Percentiles rank a stretch among this genome's conserved stretches.
Conservation (phyloP, 2,113 vertebrate species). For the Varanus komodoensis region DNA sequence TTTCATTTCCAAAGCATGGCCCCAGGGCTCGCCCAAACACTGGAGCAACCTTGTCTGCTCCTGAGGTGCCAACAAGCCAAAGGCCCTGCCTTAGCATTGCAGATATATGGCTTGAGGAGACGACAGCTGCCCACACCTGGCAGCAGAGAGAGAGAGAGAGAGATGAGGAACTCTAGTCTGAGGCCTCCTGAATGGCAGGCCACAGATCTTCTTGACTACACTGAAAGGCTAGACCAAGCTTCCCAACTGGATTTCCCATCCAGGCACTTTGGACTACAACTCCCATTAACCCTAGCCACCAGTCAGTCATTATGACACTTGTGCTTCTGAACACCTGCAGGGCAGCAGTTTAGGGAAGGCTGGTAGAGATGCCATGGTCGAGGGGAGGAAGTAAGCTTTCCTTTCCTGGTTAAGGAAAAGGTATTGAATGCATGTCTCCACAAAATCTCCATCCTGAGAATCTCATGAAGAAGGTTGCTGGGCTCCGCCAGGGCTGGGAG, state of each 20-base stretch:
- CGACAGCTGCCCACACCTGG: no score
- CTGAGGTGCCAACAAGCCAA: no score
- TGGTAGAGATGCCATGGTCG: no score
- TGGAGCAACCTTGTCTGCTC: neutral
- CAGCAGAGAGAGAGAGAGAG: neutral
- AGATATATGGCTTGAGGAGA: neutral
- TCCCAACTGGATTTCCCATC: no score
- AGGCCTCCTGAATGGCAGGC: neutral
- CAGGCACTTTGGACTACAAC: neutral
- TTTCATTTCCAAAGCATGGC: conserved; percentile 25
- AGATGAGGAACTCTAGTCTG: neutral
- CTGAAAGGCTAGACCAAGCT: neutral
- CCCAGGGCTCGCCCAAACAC: neutral
- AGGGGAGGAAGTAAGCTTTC: no score
- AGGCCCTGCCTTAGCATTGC: neutral
- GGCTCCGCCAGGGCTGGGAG: no score
- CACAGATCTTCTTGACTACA: neutral
- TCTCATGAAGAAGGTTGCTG: neutral
- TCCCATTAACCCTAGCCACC: no score
- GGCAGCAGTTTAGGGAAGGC: no score
- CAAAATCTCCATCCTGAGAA: neutral
- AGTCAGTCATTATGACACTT: no score
- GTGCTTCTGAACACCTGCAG: no score
- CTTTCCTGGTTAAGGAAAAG: neutral
- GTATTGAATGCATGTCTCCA: neutral